Evolutionary conservation across 2,888 invertebrate species (phyloP), one percentile per base, ranked within the genome.

Genomic region (Leucophenga maculata): DNA sequence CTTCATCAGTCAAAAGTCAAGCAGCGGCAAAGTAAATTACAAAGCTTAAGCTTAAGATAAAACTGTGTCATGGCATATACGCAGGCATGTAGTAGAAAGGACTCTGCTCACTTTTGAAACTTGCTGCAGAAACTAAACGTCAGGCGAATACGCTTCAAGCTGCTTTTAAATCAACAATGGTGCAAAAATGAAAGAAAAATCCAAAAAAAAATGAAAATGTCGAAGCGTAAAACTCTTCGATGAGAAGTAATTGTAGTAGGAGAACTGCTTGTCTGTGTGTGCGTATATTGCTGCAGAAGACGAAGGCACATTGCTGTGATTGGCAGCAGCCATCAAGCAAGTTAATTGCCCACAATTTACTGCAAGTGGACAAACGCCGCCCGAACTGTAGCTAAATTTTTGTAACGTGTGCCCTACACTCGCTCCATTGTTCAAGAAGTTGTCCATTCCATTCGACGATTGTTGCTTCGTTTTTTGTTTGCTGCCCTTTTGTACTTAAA

Each of bases 261-360:
- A 8, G 14, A 11, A 32, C n/a, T n/a, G n/a, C 3, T 16, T 3
- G 44, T 18, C 14, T 18, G 8, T 13, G 57, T 26, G 20, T 39
- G 9, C 6, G 39, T 9, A 44, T n/a, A 32, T n/a, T n/a, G n/a
- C 1, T 22, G 20, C 1, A 48, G 46, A n/a, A 46, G 26, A 46
- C 22, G 16, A 64, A 22, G 48, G 16, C 31, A 48, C 22, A 48
- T 22, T 64, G 62, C 46, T 64, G 62, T 64, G 62, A 85, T 84
- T 83, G 84, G 80, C 84, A 84, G 83, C 70, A 76, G 76, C 79
- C 80, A 85, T 84, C 83, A 83, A 73, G 74, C 68, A 82, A 84
- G 79, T 84, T 84, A 84, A 85, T 84, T 84, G 85, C 79, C 79
- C 79, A 78, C 82, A 77, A 81, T 82, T 81, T 83, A 77, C 80